phyloP scores from a whole-genome alignment of 2,888 invertebrate species.

The Drosophila borborema region DNA sequence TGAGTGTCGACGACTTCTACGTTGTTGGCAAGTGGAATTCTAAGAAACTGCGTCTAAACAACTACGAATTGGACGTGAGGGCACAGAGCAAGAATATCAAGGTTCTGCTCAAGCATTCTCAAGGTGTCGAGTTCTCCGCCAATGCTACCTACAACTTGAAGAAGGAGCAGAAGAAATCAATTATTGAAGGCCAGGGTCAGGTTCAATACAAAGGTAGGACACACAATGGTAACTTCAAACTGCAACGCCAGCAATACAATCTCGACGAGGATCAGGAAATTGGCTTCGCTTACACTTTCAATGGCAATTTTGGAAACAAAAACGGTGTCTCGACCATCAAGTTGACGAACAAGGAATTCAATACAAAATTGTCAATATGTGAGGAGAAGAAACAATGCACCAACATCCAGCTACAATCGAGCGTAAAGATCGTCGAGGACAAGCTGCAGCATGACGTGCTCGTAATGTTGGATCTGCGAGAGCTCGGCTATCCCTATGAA shows the following conservation, averaged over 20 bases:
- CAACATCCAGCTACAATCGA: slow-evolving; percentile 87
- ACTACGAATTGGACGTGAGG: slow-evolving; percentile 88
- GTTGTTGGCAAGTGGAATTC: slow-evolving; percentile 88
- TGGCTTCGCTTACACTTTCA: slow-evolving; percentile 88
- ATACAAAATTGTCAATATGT: slow-evolving; percentile 90
- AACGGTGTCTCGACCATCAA: slow-evolving; percentile 90
- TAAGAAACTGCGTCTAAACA: slow-evolving; percentile 88
- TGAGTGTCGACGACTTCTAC: slow-evolving; percentile 88
- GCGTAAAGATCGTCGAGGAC: slow-evolving; percentile 65
- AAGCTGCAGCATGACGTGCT: slow-evolving; percentile 87
- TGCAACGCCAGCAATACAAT: slow-evolving; percentile 88
- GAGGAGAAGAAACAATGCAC: slow-evolving; percentile 93
- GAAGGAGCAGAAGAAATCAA: slow-evolving; percentile 89
- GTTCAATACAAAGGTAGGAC: slow-evolving; percentile 89
- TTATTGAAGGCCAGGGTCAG: slow-evolving; percentile 91
- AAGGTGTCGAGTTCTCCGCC: slow-evolving; percentile 88
- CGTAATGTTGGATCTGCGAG: slow-evolving; percentile 90
- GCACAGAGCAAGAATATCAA: slow-evolving; percentile 89
- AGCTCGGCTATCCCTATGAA: slow-evolving; percentile 90
- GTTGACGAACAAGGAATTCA: slow-evolving; percentile 90
- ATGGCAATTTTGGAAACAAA: slow-evolving; percentile 89
- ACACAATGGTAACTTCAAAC: slow-evolving; percentile 90
- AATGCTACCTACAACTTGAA: slow-evolving; percentile 90
- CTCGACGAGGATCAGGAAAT: slow-evolving; percentile 88
- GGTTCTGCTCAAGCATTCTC: slow-evolving; percentile 88